Evolutionary conservation across 2,888 invertebrate species (phyloP).

Genomic region (Apantesis nais): DNA sequence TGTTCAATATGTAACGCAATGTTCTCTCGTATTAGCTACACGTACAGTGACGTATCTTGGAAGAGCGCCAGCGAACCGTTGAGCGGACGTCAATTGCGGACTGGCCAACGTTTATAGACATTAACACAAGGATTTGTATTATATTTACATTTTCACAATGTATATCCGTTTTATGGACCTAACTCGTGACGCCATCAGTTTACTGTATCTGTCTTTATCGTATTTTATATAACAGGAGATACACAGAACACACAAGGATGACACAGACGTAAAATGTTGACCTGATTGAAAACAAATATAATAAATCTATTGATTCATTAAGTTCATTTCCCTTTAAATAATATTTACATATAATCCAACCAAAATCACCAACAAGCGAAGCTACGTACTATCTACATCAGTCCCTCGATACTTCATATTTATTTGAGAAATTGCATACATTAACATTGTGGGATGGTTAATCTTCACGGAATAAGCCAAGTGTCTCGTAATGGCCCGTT

Average conservation of each 20-base stretch:
- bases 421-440: conserved; percentile 13
- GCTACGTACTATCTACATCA: not conserved
- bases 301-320: not conserved
- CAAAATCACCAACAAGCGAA: too few species aligned
- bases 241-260: not conserved
- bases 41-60: not conserved
- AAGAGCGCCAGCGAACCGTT: not conserved
- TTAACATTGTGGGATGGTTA: conserved; percentile 3
- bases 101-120: not conserved
- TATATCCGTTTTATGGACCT: not conserved
- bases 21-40: not conserved
- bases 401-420: not conserved
- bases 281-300: not conserved
- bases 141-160: not conserved
- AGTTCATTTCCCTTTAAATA: not conserved
- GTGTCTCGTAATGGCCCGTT: conserved; percentile 14
- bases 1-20: not conserved
- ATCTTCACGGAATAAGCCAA: conserved; percentile 14
- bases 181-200: not conserved
- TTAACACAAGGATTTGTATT: not conserved
- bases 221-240: not conserved
- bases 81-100: not conserved
- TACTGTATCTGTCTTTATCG: not conserved
- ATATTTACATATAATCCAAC: too few species aligned
- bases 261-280: not conserved